Conservation (phyloP, 2,113 vertebrate genomes). For the Microcebus tavaratra region DNA sequence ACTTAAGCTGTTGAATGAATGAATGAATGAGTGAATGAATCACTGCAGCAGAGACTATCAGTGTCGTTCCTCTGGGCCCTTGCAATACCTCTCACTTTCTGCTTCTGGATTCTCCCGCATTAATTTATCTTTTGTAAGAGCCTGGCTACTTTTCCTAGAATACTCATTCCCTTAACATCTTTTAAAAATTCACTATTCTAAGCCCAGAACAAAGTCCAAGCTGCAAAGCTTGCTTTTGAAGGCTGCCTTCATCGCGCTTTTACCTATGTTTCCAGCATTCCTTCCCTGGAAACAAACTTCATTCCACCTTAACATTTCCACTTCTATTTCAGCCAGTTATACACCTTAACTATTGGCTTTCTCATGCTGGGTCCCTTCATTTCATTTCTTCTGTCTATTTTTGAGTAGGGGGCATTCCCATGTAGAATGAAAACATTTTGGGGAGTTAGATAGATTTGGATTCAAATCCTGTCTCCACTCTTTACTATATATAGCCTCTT, state of each 20-base stretch:
- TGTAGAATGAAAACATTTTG: neutral
- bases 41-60: too few species aligned
- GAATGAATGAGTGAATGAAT: neutral
- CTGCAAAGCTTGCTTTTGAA: too few species aligned
- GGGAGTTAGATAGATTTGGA: neutral
- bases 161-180: neutral
- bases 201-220: neutral
- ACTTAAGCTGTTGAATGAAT: neutral
- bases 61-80: fast-evolving
- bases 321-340: neutral
- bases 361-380: neutral
- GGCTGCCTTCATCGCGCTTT: fast-evolving
- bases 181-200: neutral
- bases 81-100: neutral
- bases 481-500: fast-evolving
- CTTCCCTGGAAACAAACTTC: neutral
- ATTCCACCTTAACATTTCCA: too few species aligned
- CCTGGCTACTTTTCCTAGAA: neutral
- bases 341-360: fast-evolving
- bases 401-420: neutral
- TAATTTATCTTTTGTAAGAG: neutral
- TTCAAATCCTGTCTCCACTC: neutral
- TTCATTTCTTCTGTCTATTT: neutral
- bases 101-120: neutral
- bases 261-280: fast-evolving